Base-by-base conservation (phyloP, 2,888 invertebrate species). In the Morpho achilles region DNA sequence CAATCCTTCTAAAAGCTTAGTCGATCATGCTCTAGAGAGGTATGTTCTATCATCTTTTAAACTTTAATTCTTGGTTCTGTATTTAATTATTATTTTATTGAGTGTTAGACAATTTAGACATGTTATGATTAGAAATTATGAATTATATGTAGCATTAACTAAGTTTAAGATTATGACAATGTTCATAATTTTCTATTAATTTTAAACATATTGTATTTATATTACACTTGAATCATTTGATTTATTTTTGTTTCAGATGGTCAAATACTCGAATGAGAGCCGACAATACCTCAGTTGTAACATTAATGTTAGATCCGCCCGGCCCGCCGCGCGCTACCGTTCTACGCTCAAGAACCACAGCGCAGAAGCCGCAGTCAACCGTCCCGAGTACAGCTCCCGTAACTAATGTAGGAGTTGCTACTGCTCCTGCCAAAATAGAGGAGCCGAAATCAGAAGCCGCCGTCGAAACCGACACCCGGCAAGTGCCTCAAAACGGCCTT, bases 251-350 rank as follows among this genome's bases (percentile, higher is more conserved):
- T 73, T 68, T 0, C 70, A 93, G 94, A 58, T 99, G 99, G 98
- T 93, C 94, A 22, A 92, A 92, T 51, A 95, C 96, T 7, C 93
- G 95, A 75, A 94, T 98, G 92, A 93, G 98, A 45, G 99, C 99
- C 0, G 99, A 99, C 83, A 99, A 99, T 81, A 98, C 98, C 0
- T 98, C 97, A 9, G 98, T 97, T 50, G 96, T 99, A 22, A 91
- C 97, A 0, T 91, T 99, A 22, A 96, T 98, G 93, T 89, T 98
- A 63, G 97, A 98, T 85, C 97, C 97, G 49, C 95, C 96, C 0
- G 96, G 97, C 0, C 96, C 94, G 7, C 95, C 96, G 9, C 91
- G 94, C 51, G 93, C 92, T 54, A 93, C 94, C 69, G 94, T 94
- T 59, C 79, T 93, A 64, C 85, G 87, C 53, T 84, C 87, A 3